Evolutionary conservation across 2,113 vertebrate species (phyloP), one percentile per base, ranked within the genome.

Genomic region (Hiodon tergisus): DNA sequence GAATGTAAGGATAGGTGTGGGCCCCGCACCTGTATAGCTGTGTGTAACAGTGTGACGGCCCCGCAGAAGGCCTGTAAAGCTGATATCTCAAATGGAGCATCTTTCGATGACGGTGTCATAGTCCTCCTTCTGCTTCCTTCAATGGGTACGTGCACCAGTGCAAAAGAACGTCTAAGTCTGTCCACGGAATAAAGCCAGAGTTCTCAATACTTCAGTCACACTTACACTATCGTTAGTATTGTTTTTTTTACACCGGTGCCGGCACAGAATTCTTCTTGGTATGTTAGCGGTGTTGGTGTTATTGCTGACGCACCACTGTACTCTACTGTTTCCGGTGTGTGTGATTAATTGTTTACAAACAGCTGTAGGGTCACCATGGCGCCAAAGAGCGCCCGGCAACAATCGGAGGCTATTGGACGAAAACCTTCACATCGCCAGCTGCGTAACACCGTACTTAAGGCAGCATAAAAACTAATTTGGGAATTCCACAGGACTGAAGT

Each of bases 401-500:
- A 13, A 46, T 55, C 8, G 5, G 11, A 46, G 51, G n/a, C 61
- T 11, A 17, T 50, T 53, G 66, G 66, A 11, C 2, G 17, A 31
- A 66, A 74, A 9, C 13, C 62, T 70, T 65, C 55, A 5, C 72
- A 48, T 6, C 14, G 61, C 59, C 72, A 31, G 17, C 61, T 46
- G 61, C 60, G 9, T 8, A 14, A 53, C 1, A 8, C 51, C 48
- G 62, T 66, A 31, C 51, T 16, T 74, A 53, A 54, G 67, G 72
- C 52, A 74, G 58, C 72, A 74, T 58, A 74, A 74, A 31, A 65
- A 65, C 72, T 57, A 74, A 58, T 74, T 57, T 74, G 11, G 62
- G 72, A 67, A 74, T 74, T 74, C 72, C 72, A 66, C 17, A 66
- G 62, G 13, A 47, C 62, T 74, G 72, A 74, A 66, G 72, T 74